These are phyloP conservation scores for Rhingia rostrata DNA, from an alignment of 2,888 invertebrate genomes.

Conservation along the genomic window DNA sequence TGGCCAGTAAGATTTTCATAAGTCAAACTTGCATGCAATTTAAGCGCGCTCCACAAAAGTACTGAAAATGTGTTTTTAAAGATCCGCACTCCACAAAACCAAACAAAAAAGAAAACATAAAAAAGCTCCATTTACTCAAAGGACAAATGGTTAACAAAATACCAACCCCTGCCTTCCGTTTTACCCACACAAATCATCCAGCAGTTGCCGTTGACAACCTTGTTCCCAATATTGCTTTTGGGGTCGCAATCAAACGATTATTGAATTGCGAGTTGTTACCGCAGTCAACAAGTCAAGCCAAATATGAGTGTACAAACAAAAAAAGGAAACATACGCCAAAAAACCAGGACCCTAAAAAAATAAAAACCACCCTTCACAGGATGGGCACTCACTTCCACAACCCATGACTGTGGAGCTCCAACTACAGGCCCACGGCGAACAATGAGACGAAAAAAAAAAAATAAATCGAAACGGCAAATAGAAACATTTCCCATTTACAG, in stretches of 20 bases:
- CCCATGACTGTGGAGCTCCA: slow-evolving; percentile 26
- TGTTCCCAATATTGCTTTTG: slow-evolving; percentile 72
- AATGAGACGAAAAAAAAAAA: slow-evolving; percentile 52
- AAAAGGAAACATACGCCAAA: too few relatives aligned
- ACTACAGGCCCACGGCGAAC: slow-evolving; percentile 3
- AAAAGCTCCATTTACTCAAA: neutral
- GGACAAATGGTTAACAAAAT: neutral
- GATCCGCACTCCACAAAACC: neutral
- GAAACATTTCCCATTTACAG: slow-evolving; percentile 71
- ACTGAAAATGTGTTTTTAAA: too few relatives aligned
- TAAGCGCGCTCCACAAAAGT: too few relatives aligned
- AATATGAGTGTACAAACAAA: slow-evolving; percentile 64
- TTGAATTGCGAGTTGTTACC: slow-evolving; percentile 75
- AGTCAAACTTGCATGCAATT: too few relatives aligned
- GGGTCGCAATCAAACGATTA: slow-evolving; percentile 74
- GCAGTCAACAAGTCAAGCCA: slow-evolving; percentile 73
- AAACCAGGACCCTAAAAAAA: slow-evolving; percentile 21
- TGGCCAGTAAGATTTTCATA: too few relatives aligned
- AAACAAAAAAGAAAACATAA: neutral
- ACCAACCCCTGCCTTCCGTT: slow-evolving; percentile 2
- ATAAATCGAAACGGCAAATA: slow-evolving; percentile 73
- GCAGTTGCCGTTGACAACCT: slow-evolving; percentile 72
- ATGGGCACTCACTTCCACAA: slow-evolving; percentile 44
- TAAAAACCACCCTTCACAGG: slow-evolving; percentile 37
- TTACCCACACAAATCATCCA: slow-evolving; percentile 63